phyloP scores from a whole-genome alignment of 2,797 vertebrate species.

The Falco peregrinus region DNA sequence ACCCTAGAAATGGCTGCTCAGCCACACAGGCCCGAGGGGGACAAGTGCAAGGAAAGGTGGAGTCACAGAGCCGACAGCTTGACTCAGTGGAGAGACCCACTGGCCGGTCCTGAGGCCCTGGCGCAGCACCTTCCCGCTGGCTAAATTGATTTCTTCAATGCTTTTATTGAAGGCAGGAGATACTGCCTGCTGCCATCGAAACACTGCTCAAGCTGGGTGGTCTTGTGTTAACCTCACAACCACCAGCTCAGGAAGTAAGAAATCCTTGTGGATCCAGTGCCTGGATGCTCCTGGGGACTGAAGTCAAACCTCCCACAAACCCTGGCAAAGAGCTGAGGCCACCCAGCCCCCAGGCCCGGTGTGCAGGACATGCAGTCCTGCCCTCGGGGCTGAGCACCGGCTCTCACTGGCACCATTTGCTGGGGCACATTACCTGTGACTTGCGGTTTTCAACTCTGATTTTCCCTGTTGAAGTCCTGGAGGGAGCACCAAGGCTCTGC shows the following conservation, averaged over 20 bases:
- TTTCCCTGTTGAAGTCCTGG: background rate
- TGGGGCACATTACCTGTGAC: background rate
- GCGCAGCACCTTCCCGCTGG: background rate
- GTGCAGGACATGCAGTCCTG: background rate
- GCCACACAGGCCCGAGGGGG: fast-evolving
- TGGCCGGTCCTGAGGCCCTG: background rate
- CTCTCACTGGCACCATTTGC: background rate
- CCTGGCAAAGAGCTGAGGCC: background rate
- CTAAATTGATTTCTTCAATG: background rate
- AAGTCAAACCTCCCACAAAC: background rate
- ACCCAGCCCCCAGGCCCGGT: background rate
- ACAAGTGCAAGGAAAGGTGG: background rate
- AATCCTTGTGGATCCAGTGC: background rate
- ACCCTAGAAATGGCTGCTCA: background rate
- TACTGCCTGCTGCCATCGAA: background rate
- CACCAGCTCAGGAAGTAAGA: background rate
- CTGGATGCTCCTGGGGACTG: background rate
- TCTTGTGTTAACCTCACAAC: background rate
- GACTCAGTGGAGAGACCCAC: fast-evolving
- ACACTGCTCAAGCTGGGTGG: background rate
- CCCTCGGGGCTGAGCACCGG: background rate
- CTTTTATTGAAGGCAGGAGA: background rate
- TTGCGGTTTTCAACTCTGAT: background rate
- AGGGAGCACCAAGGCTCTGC: background rate
- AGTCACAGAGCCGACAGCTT: background rate